Evolutionary conservation across 64 coral and sea anemone genomes (phyloP).

Genomic region (Actinia tenebrosa): DNA sequence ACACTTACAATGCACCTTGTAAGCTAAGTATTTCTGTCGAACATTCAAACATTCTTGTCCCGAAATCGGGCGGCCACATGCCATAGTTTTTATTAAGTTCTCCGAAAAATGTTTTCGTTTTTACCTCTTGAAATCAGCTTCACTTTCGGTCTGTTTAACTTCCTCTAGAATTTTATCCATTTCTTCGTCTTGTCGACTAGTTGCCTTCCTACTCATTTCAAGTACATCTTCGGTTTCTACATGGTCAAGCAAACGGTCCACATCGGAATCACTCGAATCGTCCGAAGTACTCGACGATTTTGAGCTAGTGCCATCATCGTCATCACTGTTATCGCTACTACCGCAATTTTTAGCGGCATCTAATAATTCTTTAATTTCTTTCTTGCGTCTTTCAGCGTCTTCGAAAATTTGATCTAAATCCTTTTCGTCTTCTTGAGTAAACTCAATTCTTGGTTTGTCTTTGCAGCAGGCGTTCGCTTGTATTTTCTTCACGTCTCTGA

Average conservation of each 20-base stretch:
- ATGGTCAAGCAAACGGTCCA: neutral
- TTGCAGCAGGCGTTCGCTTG: neutral
- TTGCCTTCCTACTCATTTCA: neutral
- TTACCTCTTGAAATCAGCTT: neutral
- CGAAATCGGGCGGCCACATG: no score
- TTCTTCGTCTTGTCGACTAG: neutral
- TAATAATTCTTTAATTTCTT: neutral
- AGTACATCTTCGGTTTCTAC: neutral
- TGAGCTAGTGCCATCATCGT: neutral
- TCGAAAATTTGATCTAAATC: neutral
- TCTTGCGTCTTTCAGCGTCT: neutral
- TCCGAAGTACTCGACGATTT: neutral
- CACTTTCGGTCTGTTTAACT: neutral
- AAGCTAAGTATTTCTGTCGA: no score
- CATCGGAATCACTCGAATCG: neutral
- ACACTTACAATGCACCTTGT: no score
- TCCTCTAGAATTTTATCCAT: neutral
- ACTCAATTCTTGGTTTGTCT: neutral
- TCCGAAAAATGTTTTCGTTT: neutral
- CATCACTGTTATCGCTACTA: neutral
- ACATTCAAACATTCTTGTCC: no score
- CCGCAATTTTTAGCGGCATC: neutral
- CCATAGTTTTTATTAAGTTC: no score
- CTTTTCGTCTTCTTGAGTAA: constrained; percentile 1
- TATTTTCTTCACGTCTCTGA: neutral